These are phyloP conservation scores for Ctenicera cuprea DNA, from an alignment of 2,888 invertebrate species.

Conservation along the genomic window DNA sequence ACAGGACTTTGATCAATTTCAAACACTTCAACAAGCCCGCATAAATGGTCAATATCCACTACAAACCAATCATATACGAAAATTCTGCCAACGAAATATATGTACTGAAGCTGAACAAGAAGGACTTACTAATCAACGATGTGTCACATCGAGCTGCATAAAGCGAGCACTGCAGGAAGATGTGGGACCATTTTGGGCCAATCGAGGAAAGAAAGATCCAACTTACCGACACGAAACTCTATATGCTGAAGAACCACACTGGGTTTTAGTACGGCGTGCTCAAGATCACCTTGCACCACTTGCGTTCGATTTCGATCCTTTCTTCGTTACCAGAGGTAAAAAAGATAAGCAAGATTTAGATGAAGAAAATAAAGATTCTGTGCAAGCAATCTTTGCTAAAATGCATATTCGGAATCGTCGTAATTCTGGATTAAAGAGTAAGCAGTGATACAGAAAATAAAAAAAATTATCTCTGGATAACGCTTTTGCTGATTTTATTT, in stretches of 20 bases:
- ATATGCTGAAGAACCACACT: conserved; percentile 76
- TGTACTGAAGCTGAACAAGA: conserved; percentile 33
- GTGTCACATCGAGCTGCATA: conserved; percentile 56
- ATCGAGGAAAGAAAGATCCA: conserved; percentile 71
- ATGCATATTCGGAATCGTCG: conserved; percentile 72
- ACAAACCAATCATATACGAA: conserved; percentile 57
- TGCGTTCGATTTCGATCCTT: conserved; percentile 60
- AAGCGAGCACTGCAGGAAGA: conserved; percentile 63
- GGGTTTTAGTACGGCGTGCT: conserved; percentile 73
- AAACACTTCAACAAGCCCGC: neutral
- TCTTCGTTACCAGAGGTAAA: conserved; percentile 68
- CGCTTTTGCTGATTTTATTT: neutral
- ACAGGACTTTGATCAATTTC: conserved; percentile 31
- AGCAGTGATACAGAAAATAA: conserved; percentile 31
- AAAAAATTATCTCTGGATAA: conserved; percentile 43
- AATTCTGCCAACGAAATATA: conserved; percentile 42
- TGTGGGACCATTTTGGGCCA: conserved; percentile 73
- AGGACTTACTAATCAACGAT: conserved; percentile 3
- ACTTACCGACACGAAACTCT: conserved; percentile 69
- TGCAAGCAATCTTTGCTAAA: conserved; percentile 70
- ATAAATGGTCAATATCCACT: conserved; percentile 42
- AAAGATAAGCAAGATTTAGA: conserved; percentile 29
- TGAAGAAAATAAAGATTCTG: conserved; percentile 27
- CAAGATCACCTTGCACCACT: conserved; percentile 63
- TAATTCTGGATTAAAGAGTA: conserved; percentile 69